A percentile compares a stretch with the other conserved stretches of the same genome.
phyloP scores from a whole-genome alignment of 2,888 invertebrate genomes.

The Adelognathus sp. region DNA sequence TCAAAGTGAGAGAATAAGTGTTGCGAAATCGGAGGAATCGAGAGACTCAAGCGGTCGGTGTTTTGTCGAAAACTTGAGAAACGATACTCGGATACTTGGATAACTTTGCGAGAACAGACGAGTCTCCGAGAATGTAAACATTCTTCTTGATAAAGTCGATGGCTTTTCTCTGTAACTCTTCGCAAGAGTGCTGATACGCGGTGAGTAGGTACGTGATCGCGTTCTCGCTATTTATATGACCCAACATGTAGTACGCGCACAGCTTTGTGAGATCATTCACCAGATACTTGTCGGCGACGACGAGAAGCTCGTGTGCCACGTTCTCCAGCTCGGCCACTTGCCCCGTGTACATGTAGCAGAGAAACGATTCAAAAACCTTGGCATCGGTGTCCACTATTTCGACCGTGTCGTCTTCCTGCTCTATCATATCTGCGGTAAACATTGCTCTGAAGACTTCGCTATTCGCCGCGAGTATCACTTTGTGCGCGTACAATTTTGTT shows the following conservation, averaged over 20 bases:
- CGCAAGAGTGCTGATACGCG: not conserved
- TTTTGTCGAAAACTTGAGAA: not conserved
- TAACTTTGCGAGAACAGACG: not conserved
- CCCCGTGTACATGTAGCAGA: constrained; percentile 5
- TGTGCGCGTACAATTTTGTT: not conserved
- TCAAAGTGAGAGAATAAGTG: not conserved
- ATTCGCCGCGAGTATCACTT: not conserved
- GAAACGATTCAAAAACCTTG: not conserved
- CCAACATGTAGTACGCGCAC: not conserved
- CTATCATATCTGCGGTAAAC: not conserved
- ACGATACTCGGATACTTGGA: not conserved
- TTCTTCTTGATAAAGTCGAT: constrained; percentile 3
- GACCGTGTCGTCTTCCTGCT: not conserved
- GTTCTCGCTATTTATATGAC: not conserved
- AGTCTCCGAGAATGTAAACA: not conserved
- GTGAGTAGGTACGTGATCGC: not conserved
- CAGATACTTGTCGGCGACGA: constrained; percentile 19
- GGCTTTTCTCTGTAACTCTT: not conserved
- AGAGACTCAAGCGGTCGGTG: not conserved
- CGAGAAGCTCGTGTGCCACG: not conserved
- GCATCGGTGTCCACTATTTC: not conserved
- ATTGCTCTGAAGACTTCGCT: constrained; percentile 1
- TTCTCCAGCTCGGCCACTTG: not conserved
- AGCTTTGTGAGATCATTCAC: not conserved
- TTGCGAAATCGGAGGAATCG: not conserved